These are phyloP conservation scores for Sebastes jordani DNA, from an alignment of 2,797 vertebrate species.

Conservation along the genomic window DNA sequence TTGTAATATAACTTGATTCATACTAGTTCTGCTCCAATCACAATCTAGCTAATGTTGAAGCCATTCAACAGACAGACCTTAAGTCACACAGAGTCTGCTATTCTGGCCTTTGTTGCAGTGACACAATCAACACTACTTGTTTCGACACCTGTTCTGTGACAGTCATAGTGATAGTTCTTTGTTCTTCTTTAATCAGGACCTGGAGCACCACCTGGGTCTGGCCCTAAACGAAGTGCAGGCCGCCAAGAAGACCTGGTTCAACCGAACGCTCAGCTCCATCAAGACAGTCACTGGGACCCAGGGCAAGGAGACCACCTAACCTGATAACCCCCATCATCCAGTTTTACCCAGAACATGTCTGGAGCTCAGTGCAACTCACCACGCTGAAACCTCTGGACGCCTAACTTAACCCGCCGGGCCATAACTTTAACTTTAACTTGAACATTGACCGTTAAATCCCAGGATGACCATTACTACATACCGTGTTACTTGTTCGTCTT, in stretches of 20 bases:
- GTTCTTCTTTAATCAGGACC: constrained; percentile 82
- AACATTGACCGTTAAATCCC: constrained; percentile 54
- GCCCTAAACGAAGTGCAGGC: constrained; percentile 97
- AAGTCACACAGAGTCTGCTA: neutral
- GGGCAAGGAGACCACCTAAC: constrained; percentile 97
- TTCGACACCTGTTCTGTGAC: neutral
- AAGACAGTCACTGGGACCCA: constrained; percentile 98
- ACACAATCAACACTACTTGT: neutral
- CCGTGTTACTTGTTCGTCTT: constrained; percentile 26
- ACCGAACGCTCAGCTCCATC: constrained; percentile 97
- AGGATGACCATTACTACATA: constrained; percentile 49
- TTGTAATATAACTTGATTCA: neutral
- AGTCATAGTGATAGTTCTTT: neutral
- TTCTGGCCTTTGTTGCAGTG: neutral
- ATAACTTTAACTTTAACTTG: constrained; percentile 44
- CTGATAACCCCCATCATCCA: constrained; percentile 2
- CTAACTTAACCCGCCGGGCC: constrained; percentile 41
- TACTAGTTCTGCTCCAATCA: neutral
- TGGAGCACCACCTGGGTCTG: constrained; percentile 96
- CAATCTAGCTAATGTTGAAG: neutral
- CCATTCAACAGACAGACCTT: neutral
- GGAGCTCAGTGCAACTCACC: constrained; percentile 25
- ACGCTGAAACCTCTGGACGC: constrained; percentile 27
- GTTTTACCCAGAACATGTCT: constrained; percentile 14
- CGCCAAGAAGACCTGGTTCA: constrained; percentile 99